Base-by-base conservation (phyloP, 1,140 invertebrate species). In the Scaptomyza pallida region DNA sequence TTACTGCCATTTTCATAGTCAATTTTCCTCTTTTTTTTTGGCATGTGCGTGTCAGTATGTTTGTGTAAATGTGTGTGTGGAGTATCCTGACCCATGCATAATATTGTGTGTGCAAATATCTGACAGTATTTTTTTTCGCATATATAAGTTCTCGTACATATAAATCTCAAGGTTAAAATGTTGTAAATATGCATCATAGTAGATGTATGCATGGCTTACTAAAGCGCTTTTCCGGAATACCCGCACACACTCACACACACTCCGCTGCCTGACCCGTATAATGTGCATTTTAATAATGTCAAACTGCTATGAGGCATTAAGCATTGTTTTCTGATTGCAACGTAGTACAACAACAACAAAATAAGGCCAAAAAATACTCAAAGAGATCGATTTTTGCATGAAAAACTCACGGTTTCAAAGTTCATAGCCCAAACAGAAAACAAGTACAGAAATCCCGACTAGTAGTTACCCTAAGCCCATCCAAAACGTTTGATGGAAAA, bases 81-180 rank as follows among this genome's bases (percentile, higher is more conserved):
- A 21, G 37, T 43, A 55, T 21, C n/a, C 19, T 16, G 40, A 55
- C 10, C 50, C 17, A 44, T 33, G 30, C 41, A 64, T 13, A 48
- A 45, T 54, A 35, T 43, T 51, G 55, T 51, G 55, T 51, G 40
- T 54, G 40, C 44, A 45, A 63, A 64, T 71, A 54, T 56, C 68
- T 65, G 68, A 51, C 61, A 45, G 68, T 33, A 15, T 17, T 47
- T 55, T 45, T 6, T 41, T 16, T 13, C 16, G 10, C n/a, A 61
- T 50, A 55, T 72, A 59, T 70, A n/a, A 26, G 9, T 9, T 51
- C 5, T 60, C 60, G 68, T 79, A 51, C 61, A 70, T 70, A 86
- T 85, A 80, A 74, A 80, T 86, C 72, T 86, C 73, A 85, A 86
- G 82, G 82, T 81, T 81, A 81, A 77, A 69, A 41, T 68, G 77